phyloP scores from a whole-genome alignment of 2,113 vertebrate species.

The Mesembrinibis cayennensis region DNA sequence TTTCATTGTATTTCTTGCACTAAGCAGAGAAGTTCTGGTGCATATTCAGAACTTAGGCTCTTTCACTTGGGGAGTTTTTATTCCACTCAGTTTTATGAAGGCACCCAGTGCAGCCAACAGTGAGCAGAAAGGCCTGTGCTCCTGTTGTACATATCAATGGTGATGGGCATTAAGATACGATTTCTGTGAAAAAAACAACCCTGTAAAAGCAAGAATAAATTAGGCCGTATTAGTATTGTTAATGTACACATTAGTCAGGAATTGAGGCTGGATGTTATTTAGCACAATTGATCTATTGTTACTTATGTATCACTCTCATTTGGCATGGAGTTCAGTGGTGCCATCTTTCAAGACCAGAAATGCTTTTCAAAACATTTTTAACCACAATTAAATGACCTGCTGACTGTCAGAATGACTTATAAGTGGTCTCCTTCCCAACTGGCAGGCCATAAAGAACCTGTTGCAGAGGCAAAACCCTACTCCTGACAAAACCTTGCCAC shows the following conservation, averaged over 20 bases:
- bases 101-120: neutral
- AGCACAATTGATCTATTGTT: neutral
- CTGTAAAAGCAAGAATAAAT: neutral
- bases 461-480: neutral
- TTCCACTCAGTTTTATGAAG: neutral
- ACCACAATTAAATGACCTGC: neutral
- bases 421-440: neutral
- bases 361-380: neutral
- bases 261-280: neutral
- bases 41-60: neutral
- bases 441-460: neutral
- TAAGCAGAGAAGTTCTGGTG: neutral
- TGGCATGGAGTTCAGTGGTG: neutral
- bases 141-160: neutral
- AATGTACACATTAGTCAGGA: neutral
- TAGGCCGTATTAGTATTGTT: neutral
- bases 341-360: neutral
- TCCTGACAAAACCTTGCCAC: neutral
- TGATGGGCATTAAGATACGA: neutral
- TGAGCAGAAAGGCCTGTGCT: neutral
- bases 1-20: neutral
- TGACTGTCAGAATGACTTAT: neutral
- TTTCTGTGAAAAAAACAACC: neutral
- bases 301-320: neutral
- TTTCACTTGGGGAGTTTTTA: neutral